Percentiles rank a stretch among this genome's conserved stretches.
These are phyloP conservation scores for Chelonus insularis DNA, from an alignment of 1,140 invertebrate species.

Conservation along the genomic window DNA sequence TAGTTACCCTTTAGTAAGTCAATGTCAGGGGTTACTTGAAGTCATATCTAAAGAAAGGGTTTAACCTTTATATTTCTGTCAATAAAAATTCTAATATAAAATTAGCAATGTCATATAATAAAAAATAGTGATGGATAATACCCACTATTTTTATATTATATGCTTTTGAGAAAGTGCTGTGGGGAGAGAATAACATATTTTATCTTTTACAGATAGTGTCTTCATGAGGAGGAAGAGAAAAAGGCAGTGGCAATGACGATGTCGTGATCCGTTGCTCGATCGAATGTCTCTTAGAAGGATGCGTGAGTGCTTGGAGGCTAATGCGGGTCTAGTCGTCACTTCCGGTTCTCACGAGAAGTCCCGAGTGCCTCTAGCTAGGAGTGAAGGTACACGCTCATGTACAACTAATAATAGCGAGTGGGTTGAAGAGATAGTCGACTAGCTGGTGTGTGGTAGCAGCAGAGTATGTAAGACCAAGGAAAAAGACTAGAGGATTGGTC, in stretches of 20 bases:
- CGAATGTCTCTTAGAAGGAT: slow-evolving; percentile 14
- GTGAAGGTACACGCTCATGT: slow-evolving; percentile 14
- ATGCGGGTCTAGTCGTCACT: slow-evolving; percentile 24
- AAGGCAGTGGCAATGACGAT: background rate
- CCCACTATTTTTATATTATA: too few species aligned
- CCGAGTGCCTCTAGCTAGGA: slow-evolving; percentile 7
- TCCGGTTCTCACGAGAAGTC: slow-evolving; percentile 30
- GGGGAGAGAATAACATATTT: too few species aligned
- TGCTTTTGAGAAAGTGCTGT: too few species aligned
- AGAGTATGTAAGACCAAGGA: background rate
- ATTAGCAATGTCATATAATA: too few species aligned
- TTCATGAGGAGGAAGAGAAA: background rate
- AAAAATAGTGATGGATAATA: too few species aligned
- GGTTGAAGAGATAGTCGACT: slow-evolving; percentile 1
- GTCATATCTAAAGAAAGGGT: too few species aligned
- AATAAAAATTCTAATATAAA: too few species aligned
- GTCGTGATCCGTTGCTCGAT: slow-evolving; percentile 13
- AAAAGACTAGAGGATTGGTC: background rate
- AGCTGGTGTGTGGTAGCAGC: background rate
- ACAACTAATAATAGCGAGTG: slow-evolving; percentile 22
- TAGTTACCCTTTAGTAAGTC: background rate
- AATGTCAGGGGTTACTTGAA: background rate
- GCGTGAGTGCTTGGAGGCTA: slow-evolving; percentile 28
- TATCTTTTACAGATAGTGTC: too few species aligned
- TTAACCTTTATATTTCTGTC: too few species aligned